Evolutionary conservation across 1,140 invertebrate genomes (phyloP), one percentile per base, ranked within the genome.

Genomic region (Drosophila rufa): DNA sequence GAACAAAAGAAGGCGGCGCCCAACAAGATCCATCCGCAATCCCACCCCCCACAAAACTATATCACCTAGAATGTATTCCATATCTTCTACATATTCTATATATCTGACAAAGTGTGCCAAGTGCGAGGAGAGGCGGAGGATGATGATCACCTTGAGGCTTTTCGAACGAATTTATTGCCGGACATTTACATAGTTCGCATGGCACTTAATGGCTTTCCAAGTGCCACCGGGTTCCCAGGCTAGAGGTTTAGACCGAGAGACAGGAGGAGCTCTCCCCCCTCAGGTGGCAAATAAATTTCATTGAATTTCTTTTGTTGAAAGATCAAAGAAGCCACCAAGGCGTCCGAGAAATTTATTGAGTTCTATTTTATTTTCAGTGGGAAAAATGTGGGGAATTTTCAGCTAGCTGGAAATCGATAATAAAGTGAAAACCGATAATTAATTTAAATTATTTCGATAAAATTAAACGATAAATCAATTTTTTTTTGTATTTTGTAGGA

Each of bases 151-250:
- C 71, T 71, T 74, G 68, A 42, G 30, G 12, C 25, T 73, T 42
- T 79, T 53, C 22, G 45, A 58, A 60, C 64, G 47, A 84, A 81
- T 85, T 84, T 81, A 81, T 81, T 69, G 73, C 43, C 53, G 65
- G 17, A 59, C 77, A 84, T 84, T 85, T 85, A 85, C 77, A 84
- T 85, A 85, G 69, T 83, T 83, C 17, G 60, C 36, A 55, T 69
- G 50, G 30, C 71, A 70, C 60, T 84, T 83, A 48, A 76, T 80
- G 75, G 57, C 38, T 46, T 60, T 53, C 42, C 67, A 79, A 71
- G 68, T 75, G 30, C n/a, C 67, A 53, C 30, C 48, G 12, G 27
- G 40, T 60, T 67, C 57, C 65, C 65, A 62, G 43, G 25, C 33
- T 43, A n/a, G 12, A n/a, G 12, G 7, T 6, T 30, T 30, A 46